phyloP scores from a whole-genome alignment of 2,888 invertebrate genomes.

The Anthophora plumipes region DNA sequence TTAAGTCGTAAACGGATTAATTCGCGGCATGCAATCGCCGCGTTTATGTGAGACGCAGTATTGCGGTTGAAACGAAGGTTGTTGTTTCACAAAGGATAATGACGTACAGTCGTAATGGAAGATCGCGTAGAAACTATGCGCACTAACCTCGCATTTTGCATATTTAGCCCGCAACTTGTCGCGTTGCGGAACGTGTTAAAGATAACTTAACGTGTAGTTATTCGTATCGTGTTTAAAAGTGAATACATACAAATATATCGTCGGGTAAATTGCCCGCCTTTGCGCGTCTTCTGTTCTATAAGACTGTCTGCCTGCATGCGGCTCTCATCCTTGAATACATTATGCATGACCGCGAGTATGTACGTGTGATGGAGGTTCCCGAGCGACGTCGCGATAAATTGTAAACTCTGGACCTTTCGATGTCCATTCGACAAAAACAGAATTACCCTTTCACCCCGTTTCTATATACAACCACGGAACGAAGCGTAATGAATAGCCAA shows the following conservation, averaged over 20 bases:
- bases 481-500: conserved; percentile 31
- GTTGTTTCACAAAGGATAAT: neutral
- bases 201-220: neutral
- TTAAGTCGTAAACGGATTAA: neutral
- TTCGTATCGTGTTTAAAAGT: conserved; percentile 6
- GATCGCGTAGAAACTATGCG: neutral
- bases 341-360: conserved; percentile 42
- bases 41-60: neutral
- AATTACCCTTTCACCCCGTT: conserved; percentile 12
- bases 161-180: neutral
- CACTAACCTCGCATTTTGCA: neutral
- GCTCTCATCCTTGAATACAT: conserved; percentile 25
- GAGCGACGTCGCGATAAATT: conserved; percentile 37
- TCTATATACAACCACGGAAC: neutral
- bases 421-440: conserved; percentile 21
- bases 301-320: neutral
- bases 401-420: conserved; percentile 17
- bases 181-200: neutral
- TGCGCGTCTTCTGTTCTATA: neutral
- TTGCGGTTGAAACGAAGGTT: neutral
- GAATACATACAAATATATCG: conserved; percentile 39
- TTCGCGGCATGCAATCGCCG: neutral
- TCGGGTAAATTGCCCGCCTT: conserved; percentile 16
- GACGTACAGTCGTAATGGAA: neutral
- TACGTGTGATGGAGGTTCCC: conserved; percentile 27